Evolutionary conservation across 1,140 invertebrate genomes (phyloP).

Genomic region (Cheumatopsyche charites): DNA sequence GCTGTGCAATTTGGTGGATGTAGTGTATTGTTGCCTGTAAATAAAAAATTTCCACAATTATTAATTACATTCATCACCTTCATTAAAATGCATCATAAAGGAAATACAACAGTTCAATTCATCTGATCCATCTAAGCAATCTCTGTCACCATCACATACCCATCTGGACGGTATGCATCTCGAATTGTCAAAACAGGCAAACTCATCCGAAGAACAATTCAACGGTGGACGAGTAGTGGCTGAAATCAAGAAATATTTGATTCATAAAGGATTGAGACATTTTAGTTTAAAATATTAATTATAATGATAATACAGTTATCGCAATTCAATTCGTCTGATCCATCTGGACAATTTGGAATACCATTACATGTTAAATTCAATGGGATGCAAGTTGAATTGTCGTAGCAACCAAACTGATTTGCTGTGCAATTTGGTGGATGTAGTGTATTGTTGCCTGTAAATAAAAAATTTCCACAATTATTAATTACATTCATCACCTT

Average conservation of each 20-base stretch:
- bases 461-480: background rate
- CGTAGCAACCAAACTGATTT: background rate
- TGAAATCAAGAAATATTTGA: too few relatives aligned
- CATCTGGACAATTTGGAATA: background rate
- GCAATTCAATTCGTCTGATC: background rate
- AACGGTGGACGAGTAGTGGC: background rate
- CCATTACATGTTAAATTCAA: background rate
- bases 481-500: background rate
- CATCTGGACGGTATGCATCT: background rate
- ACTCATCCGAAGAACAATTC: background rate
- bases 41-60: too few relatives aligned
- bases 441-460: too few relatives aligned
- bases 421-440: background rate
- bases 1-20: background rate
- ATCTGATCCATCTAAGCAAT: background rate
- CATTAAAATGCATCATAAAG: background rate
- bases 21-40: too few relatives aligned
- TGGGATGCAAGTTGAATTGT: background rate
- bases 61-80: background rate
- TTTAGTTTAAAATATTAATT: too few relatives aligned
- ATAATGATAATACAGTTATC: conserved; percentile 48
- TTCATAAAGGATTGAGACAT: too few relatives aligned
- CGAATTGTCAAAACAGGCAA: background rate
- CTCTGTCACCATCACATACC: background rate
- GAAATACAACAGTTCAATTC: conserved; percentile 44